Evolutionary conservation across 2,113 vertebrate genomes (phyloP).

Genomic region (Bos javanicus): DNA sequence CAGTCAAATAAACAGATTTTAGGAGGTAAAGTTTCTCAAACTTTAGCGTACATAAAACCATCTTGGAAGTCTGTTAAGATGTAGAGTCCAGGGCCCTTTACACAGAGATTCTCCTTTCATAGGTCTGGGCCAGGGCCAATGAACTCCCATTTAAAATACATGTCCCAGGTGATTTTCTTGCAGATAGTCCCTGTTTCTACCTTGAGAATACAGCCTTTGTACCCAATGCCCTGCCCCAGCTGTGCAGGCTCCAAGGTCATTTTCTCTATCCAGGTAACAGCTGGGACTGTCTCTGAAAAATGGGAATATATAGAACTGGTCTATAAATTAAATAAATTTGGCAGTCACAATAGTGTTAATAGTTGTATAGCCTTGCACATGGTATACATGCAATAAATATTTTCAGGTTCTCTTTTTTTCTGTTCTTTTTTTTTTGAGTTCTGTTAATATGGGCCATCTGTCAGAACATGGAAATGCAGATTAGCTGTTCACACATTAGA

Average conservation of each 20-base stretch:
- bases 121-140: neutral
- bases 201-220: neutral
- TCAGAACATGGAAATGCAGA: slow-evolving; percentile 68
- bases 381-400: neutral
- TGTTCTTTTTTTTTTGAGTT: neutral
- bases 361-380: neutral
- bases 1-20: neutral
- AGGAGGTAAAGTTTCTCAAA: neutral
- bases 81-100: neutral
- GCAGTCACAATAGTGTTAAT: neutral
- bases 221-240: neutral
- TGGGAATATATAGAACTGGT: neutral
- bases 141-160: neutral
- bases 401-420: neutral
- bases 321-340: neutral
- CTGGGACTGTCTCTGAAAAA: neutral
- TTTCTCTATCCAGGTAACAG: neutral
- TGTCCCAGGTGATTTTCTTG: neutral
- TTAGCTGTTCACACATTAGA: slow-evolving; percentile 70
- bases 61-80: neutral
- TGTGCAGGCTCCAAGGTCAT: too few relatives aligned
- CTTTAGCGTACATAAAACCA: neutral
- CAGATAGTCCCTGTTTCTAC: neutral
- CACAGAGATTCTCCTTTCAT: neutral
- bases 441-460: slow-evolving; percentile 72